A percentile compares a stretch with the other conserved stretches of the same genome.
Evolutionary conservation across 2,888 invertebrate genomes (phyloP).

Genomic region (Agrilus mali): DNA sequence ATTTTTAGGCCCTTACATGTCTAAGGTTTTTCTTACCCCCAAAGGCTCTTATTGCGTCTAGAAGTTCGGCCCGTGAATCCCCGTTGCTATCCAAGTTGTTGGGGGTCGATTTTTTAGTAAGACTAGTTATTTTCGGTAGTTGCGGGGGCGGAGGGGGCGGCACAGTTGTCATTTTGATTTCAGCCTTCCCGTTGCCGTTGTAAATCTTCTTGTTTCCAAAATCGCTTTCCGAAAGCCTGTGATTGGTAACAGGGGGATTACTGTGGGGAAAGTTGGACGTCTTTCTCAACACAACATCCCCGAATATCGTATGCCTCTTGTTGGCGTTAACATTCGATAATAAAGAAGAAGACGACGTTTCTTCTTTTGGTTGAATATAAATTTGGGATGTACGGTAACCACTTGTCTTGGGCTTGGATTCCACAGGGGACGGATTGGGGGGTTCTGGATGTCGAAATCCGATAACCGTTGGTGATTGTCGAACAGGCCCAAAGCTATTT

Average conservation of each 20-base stretch:
- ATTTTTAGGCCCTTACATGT: slow-evolving; percentile 21
- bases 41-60: slow-evolving; percentile 60
- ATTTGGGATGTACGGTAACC: slow-evolving; percentile 19
- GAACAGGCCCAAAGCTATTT: slow-evolving; percentile 21
- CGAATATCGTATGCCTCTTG: slow-evolving; percentile 10
- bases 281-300: slow-evolving; percentile 16
- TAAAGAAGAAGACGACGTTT: slow-evolving; percentile 6
- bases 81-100: slow-evolving; percentile 18
- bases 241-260: not conserved
- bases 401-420: slow-evolving; percentile 4
- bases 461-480: slow-evolving; percentile 26
- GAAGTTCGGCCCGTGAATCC: slow-evolving; percentile 52
- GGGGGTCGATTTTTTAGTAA: slow-evolving; percentile 15
- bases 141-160: slow-evolving; percentile 29
- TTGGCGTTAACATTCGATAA: slow-evolving; percentile 11
- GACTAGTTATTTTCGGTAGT: slow-evolving; percentile 21
- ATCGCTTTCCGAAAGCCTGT: slow-evolving; percentile 1
- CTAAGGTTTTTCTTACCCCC: slow-evolving; percentile 37
- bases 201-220: slow-evolving; percentile 4
- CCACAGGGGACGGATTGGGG: slow-evolving; percentile 5
- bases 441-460: slow-evolving; percentile 24
- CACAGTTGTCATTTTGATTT: slow-evolving; percentile 5
- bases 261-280: slow-evolving; percentile 6
- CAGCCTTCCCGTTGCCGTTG: not conserved
- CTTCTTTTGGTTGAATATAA: slow-evolving; percentile 4